Evolutionary conservation across 2,888 invertebrate genomes (phyloP), one percentile per base, ranked within the genome.

Genomic region (Entomobrya proxima): DNA sequence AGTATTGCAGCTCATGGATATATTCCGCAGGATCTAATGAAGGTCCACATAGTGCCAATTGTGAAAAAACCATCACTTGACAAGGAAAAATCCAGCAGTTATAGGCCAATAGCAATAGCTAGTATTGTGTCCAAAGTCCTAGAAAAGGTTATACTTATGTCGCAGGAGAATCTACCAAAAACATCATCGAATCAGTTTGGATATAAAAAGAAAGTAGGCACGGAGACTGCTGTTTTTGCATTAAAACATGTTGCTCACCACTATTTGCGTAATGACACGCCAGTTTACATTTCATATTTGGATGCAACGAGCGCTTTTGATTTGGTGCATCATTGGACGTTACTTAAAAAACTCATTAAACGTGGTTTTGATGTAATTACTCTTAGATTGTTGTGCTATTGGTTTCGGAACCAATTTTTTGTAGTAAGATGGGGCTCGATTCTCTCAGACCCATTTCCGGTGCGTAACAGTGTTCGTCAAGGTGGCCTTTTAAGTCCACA

Each of bases 401-500:
- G 52, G 52, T 52, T 52, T 52, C 52, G 52, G 5, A 52, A 52
- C 18, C 52, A 52, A 18, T 18, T 52, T 18, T 52, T 52, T n/a
- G n/a, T n/a, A 6, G 52, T 52, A n/a, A 6, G 18, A 11, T 52
- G 52, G 52, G 5, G n/a, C n/a, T 5, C 4, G 5, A n/a, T 52
- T 52, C n/a, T 52, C 5, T 52, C 52, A 5, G 6, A 15, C 7
- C 18, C 52, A 6, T 52, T 52, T 52, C 52, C 52, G 18, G 52
- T 78, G 24, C 44, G 61, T 2, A 78, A 78, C 21, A 40, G 30
- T 2, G 55, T 55, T 32, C 5, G 76, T 13, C 78, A 61, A 27
- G 78, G 78, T 2, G 78, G 78, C 3, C 37, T 78, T n/a, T 18
- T n/a, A n/a, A n/a, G n/a, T n/a, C n/a, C n/a, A n/a, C 15, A 18